These are phyloP conservation scores for Cynopterus sphinx DNA, from an alignment of 2,797 vertebrate species.

Conservation along the genomic window DNA sequence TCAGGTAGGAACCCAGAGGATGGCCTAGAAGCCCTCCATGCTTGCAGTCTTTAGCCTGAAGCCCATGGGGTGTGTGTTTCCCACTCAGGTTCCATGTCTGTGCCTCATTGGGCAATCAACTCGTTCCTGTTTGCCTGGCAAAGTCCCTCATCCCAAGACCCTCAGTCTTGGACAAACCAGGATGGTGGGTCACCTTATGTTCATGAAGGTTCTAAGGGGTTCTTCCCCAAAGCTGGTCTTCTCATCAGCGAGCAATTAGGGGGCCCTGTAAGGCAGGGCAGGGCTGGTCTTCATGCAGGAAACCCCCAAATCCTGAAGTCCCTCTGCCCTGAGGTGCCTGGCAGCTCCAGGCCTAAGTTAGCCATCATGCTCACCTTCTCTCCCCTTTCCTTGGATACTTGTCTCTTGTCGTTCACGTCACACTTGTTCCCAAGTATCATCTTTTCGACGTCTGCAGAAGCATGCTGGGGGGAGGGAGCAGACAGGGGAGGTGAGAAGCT, in stretches of 20 bases:
- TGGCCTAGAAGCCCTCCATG: neutral
- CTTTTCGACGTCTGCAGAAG: constrained; percentile 97
- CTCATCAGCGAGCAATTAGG: accelerated
- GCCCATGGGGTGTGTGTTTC: neutral
- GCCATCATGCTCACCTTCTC: constrained; percentile 89
- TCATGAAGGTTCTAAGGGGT: neutral
- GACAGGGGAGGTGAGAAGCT: neutral
- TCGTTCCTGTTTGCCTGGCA: accelerated
- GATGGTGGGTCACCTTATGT: neutral
- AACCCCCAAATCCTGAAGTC: neutral
- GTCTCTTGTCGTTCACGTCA: constrained; percentile 97
- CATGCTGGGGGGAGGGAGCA: constrained; percentile 87
- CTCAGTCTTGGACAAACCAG: neutral
- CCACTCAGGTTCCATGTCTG: neutral
- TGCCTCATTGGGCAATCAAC: accelerated
- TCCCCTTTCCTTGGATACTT: constrained; percentile 96
- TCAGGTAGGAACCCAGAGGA: accelerated
- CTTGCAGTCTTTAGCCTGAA: neutral
- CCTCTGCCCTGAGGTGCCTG: neutral
- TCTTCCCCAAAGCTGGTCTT: neutral
- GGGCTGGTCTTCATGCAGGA: neutral
- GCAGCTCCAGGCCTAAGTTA: neutral
- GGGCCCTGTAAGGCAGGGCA: too few species aligned
- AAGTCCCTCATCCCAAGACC: neutral
- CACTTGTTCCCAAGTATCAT: constrained; percentile 99